A percentile compares a stretch with the other conserved stretches of the same genome.
Conservation (phyloP, 2,888 invertebrate genomes). For the Callyntrura guangdongensis region DNA sequence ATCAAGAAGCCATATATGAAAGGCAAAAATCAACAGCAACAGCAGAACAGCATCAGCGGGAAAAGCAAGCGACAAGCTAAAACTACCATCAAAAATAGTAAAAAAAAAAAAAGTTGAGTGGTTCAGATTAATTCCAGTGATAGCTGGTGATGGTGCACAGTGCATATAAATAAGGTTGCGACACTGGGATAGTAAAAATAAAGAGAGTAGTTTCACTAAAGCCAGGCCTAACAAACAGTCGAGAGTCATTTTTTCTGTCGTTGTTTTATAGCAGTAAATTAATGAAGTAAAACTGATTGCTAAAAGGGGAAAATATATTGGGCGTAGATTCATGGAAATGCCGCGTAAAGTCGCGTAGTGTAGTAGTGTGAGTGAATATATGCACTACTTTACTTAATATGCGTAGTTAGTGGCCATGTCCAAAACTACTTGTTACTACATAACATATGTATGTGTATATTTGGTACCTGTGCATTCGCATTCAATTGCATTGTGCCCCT, state of each 20-base stretch:
- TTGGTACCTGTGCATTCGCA: background rate
- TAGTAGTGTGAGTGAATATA: background rate
- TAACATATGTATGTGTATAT: background rate
- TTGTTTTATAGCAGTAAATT: constrained; percentile 69
- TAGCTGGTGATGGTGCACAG: background rate
- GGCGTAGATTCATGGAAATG: constrained; percentile 33
- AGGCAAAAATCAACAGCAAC: too few species aligned
- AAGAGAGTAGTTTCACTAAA: constrained; percentile 40
- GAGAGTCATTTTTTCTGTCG: constrained; percentile 32
- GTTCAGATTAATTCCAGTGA: too few species aligned
- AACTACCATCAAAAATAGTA: background rate
- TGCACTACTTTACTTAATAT: background rate
- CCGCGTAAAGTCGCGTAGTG: background rate
- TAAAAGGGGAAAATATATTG: constrained; percentile 36
- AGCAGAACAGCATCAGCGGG: background rate
- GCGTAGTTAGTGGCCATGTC: background rate
- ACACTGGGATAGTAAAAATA: background rate
- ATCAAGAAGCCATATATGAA: too few species aligned
- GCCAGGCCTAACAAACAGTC: constrained; percentile 22
- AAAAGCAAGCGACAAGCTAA: background rate
- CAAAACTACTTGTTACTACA: background rate
- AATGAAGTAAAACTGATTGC: constrained; percentile 71
- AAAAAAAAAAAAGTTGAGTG: background rate
- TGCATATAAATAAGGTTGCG: constrained; percentile 6
- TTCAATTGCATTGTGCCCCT: background rate